A percentile compares a stretch with the other conserved stretches of the same genome.
phyloP scores from a whole-genome alignment of 2,888 invertebrate species.

The Dicranocentrus wangi region DNA sequence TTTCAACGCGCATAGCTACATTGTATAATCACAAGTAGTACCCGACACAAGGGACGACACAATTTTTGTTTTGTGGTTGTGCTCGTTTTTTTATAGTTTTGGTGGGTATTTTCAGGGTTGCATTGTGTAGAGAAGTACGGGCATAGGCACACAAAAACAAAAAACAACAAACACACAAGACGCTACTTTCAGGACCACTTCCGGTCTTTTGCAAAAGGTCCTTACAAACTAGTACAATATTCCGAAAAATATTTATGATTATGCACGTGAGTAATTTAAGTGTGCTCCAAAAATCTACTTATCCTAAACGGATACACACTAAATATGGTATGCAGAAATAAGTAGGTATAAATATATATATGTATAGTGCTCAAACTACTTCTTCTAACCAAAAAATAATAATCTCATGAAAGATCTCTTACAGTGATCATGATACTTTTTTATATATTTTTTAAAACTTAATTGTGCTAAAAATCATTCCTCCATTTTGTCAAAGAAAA shows the following conservation, averaged over 20 bases:
- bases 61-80: constrained; percentile 28
- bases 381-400: background rate
- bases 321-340: no score
- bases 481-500: no score
- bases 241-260: no score
- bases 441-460: no score
- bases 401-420: background rate
- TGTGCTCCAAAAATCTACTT: no score
- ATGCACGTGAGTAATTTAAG: no score
- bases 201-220: constrained; percentile 48
- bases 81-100: constrained; percentile 8
- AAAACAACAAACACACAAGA: constrained; percentile 10
- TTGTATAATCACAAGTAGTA: constrained; percentile 59
- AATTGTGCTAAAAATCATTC: no score
- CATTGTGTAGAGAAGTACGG: constrained; percentile 16
- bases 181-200: constrained; percentile 43
- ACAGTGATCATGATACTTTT: no score
- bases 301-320: no score
- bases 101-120: constrained; percentile 30
- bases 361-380: background rate
- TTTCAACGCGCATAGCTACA: constrained; percentile 85
- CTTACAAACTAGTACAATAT: constrained; percentile 20
- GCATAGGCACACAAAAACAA: constrained; percentile 21
- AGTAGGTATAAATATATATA: constrained; percentile 1
- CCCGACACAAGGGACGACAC: constrained; percentile 23